A percentile compares a stretch with the other conserved stretches of the same genome.
These are phyloP conservation scores for Theristus sp. DNA, from an alignment of 2,888 invertebrate species.

Conservation along the genomic window DNA sequence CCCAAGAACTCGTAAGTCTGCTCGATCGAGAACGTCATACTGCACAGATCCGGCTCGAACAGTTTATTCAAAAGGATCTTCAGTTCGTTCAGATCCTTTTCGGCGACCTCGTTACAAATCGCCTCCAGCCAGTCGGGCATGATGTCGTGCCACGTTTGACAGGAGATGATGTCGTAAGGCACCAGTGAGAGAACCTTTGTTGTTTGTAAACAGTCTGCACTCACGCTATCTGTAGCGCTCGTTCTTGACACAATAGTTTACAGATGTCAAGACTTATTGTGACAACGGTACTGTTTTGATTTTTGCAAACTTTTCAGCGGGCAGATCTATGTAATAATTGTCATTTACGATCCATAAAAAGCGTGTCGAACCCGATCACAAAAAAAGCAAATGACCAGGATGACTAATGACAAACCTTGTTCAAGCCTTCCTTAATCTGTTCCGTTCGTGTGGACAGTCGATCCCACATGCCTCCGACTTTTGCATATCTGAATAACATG, in stretches of 20 bases:
- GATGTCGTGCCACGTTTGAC: constrained; percentile 69
- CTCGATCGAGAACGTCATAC: constrained; percentile 76
- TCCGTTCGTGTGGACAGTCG: constrained; percentile 43
- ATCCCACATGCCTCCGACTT: constrained; percentile 73
- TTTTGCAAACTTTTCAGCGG: too few species aligned
- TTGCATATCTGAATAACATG: constrained; percentile 58
- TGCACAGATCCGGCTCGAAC: constrained; percentile 83
- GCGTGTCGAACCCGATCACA: not conserved
- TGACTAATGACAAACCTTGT: constrained; percentile 7
- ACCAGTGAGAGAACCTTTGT: constrained; percentile 86
- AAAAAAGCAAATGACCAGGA: constrained; percentile 6
- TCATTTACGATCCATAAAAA: not conserved
- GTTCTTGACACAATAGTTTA: too few species aligned
- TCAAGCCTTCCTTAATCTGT: constrained; percentile 69
- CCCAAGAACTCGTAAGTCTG: constrained; percentile 84
- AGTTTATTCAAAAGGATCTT: constrained; percentile 53
- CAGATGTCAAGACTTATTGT: too few species aligned
- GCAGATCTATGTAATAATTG: constrained; percentile 34
- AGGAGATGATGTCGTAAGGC: constrained; percentile 87
- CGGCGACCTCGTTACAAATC: constrained; percentile 46
- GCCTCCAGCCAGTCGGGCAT: constrained; percentile 99
- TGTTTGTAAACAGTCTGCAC: too few species aligned
- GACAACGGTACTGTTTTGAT: too few species aligned
- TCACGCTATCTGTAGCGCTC: too few species aligned
- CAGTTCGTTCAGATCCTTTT: constrained; percentile 62